Evolutionary conservation across 2,888 invertebrate species (phyloP).

Genomic region (Kuschelorhynchus macadamiae): DNA sequence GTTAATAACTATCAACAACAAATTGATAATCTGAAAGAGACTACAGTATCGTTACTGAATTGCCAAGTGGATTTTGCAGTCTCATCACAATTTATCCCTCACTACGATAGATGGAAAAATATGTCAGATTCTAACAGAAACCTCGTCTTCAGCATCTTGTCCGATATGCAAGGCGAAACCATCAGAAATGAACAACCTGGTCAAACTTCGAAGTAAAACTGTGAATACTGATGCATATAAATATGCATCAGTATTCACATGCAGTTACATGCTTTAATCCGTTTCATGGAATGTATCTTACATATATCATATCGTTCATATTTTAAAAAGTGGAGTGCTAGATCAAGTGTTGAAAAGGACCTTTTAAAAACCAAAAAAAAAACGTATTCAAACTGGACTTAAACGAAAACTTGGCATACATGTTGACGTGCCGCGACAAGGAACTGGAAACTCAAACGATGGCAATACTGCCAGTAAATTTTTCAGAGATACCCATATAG

Average conservation of each 20-base stretch:
- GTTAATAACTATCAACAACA: no score
- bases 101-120: constrained; percentile 12
- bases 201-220: not conserved
- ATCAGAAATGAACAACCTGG: constrained; percentile 6
- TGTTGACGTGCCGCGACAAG: no score
- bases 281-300: not conserved
- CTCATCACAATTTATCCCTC: constrained; percentile 3
- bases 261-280: not conserved
- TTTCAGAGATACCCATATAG: not conserved
- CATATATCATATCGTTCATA: constrained; percentile 1
- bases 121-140: constrained; percentile 10
- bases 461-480: no score
- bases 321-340: constrained; percentile 1
- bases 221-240: no score
- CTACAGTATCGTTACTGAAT: not conserved
- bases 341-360: not conserved
- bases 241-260: not conserved
- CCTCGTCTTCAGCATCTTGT: constrained; percentile 14
- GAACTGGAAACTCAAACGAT: not conserved
- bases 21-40: not conserved
- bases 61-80: not conserved
- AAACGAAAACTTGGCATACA: not conserved
- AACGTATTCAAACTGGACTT: constrained; percentile 1
- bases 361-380: constrained; percentile 1
- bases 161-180: constrained; percentile 8